A percentile compares a stretch with the other conserved stretches of the same genome.
Evolutionary conservation across 2,797 vertebrate species (phyloP).

Genomic region (Melanotaenia boesemani): DNA sequence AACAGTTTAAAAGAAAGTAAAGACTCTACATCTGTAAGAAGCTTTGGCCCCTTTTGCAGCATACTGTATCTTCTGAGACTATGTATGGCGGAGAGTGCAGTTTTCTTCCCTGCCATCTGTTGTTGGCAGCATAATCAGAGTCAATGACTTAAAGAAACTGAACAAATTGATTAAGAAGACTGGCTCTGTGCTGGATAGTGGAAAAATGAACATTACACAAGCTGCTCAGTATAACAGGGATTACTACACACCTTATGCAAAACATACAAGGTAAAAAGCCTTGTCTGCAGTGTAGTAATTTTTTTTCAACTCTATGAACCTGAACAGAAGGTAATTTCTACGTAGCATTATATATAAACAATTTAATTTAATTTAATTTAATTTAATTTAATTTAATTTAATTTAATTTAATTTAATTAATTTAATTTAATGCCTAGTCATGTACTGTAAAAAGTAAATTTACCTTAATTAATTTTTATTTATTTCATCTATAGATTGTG

Average conservation of each 20-base stretch:
- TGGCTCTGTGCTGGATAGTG: neutral
- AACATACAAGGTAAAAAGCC: neutral
- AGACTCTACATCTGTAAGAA: neutral
- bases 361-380: too few species aligned
- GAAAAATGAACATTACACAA: neutral
- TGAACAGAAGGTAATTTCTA: too few species aligned
- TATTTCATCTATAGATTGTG: too few species aligned
- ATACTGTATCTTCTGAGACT: neutral
- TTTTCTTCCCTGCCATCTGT: neutral
- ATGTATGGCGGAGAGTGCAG: neutral
- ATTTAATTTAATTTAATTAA: too few species aligned
- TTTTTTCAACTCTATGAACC: too few species aligned
- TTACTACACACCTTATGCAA: neutral
- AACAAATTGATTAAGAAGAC: neutral
- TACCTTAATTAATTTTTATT: too few species aligned
- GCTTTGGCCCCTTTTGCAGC: neutral
- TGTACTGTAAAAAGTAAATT: too few species aligned
- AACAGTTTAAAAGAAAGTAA: neutral
- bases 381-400: too few species aligned
- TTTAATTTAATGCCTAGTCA: too few species aligned
- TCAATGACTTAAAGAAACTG: neutral
- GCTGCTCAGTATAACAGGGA: neutral
- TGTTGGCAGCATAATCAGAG: neutral
- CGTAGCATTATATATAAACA: too few species aligned
- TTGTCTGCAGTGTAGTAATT: too few species aligned